A percentile compares a stretch with the other conserved stretches of the same genome.
phyloP scores from a whole-genome alignment of 1,140 invertebrate genomes.

The Atta texana region DNA sequence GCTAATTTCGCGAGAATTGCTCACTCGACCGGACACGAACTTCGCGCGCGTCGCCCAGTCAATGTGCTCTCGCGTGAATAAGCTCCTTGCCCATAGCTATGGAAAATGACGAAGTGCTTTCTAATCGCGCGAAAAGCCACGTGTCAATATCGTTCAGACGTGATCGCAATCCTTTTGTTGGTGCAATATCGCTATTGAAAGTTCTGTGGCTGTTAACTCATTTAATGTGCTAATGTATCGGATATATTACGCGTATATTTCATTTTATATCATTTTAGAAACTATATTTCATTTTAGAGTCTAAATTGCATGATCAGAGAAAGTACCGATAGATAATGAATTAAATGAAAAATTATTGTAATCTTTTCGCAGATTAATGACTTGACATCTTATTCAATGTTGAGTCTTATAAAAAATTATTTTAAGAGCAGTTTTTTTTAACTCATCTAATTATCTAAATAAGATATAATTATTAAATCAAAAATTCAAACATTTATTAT shows the following conservation, averaged over 20 bases:
- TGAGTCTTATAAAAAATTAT: background rate
- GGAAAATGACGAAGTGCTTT: constrained; percentile 29
- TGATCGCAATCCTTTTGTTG: constrained; percentile 39
- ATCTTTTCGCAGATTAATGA: background rate
- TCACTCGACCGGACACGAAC: constrained; percentile 38
- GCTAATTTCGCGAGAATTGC: constrained; percentile 59
- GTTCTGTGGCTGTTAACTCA: constrained; percentile 10
- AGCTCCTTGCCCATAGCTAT: constrained; percentile 42
- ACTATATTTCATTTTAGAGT: background rate
- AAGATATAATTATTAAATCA: background rate
- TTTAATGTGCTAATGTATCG: background rate
- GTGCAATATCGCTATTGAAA: constrained; percentile 4
- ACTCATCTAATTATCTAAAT: background rate
- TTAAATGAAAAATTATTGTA: constrained; percentile 4
- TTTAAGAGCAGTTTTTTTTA: background rate
- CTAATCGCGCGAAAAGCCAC: constrained; percentile 41
- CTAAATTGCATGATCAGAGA: background rate
- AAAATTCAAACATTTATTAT: background rate
- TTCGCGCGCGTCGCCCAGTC: constrained; percentile 49
- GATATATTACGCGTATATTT: background rate
- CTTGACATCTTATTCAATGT: background rate
- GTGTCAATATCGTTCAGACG: background rate
- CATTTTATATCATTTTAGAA: background rate
- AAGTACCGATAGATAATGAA: background rate
- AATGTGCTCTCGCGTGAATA: constrained; percentile 71